phyloP scores from a whole-genome alignment of 2,113 vertebrate genomes.

The Anolis carolinensis region DNA sequence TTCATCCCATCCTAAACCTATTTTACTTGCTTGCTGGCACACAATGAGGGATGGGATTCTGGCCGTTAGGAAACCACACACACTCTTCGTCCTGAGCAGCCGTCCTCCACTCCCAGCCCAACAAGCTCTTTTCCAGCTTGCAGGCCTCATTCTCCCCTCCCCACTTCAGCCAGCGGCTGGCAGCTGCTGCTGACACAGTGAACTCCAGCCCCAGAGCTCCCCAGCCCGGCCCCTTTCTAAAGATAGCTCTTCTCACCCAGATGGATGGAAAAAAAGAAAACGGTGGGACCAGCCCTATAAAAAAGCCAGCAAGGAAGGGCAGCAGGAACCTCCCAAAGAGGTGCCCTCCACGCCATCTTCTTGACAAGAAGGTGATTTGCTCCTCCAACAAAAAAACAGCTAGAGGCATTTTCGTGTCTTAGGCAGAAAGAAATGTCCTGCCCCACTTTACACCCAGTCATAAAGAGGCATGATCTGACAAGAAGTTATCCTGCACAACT shows the following conservation, averaged over 20 bases:
- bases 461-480: not conserved
- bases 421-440: not conserved
- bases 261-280: conserved; percentile 18
- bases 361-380: not conserved
- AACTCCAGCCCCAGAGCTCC: conserved; percentile 32
- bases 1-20: not conserved
- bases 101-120: conserved; percentile 4
- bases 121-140: not conserved
- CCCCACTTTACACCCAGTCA: too few relatives aligned
- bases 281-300: not conserved
- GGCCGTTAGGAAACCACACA: not conserved
- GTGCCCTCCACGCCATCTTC: not conserved
- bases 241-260: conserved; percentile 40
- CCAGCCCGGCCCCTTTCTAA: conserved; percentile 42
- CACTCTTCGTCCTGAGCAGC: not conserved
- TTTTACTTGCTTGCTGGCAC: conserved; percentile 16
- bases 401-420: too few relatives aligned
- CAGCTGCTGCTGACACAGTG: conserved; percentile 36
- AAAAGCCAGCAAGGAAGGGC: not conserved
- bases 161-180: not conserved
- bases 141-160: not conserved
- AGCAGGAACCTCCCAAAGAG: conserved; percentile 14
- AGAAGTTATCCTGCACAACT: not conserved
- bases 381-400: not conserved
- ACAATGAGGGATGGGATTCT: not conserved